These are phyloP conservation scores for Aleadryas rufinucha DNA, from an alignment of 2,113 vertebrate species.

Conservation along the genomic window DNA sequence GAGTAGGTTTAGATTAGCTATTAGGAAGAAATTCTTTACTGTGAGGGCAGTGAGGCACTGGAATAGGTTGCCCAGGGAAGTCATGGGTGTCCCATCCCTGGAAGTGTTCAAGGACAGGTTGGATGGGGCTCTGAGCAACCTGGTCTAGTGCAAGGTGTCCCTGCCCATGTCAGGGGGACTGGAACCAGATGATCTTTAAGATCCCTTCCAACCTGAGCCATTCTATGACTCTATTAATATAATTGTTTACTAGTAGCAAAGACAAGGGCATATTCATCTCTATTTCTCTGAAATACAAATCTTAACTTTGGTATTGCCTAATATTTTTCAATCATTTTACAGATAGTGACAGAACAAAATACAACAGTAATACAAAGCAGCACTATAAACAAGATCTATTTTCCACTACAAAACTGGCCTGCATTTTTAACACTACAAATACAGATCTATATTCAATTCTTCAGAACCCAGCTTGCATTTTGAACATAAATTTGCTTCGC, in stretches of 20 bases:
- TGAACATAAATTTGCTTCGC: conserved; percentile 29
- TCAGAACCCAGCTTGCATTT: conserved; percentile 8
- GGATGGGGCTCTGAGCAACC: neutral
- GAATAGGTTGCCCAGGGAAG: neutral
- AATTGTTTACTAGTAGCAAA: neutral
- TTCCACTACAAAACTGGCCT: neutral
- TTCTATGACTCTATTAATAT: neutral
- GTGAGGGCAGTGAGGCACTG: neutral
- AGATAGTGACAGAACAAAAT: neutral
- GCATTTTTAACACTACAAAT: conserved; percentile 31
- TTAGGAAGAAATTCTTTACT: neutral
- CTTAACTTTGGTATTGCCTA: neutral
- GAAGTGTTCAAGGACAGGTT: neutral
- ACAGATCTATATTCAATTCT: neutral
- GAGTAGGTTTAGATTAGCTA: neutral
- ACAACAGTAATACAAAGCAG: neutral
- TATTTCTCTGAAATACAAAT: neutral
- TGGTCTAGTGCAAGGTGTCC: neutral
- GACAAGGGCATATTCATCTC: neutral
- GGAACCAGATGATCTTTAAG: neutral
- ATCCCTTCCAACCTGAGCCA: neutral
- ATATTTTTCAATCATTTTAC: neutral
- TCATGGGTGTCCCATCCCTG: neutral
- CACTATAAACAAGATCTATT: conserved; percentile 1
- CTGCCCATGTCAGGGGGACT: neutral